These are phyloP conservation scores for Neomicropteryx cornuta DNA, from an alignment of 1,140 invertebrate species.

Conservation along the genomic window DNA sequence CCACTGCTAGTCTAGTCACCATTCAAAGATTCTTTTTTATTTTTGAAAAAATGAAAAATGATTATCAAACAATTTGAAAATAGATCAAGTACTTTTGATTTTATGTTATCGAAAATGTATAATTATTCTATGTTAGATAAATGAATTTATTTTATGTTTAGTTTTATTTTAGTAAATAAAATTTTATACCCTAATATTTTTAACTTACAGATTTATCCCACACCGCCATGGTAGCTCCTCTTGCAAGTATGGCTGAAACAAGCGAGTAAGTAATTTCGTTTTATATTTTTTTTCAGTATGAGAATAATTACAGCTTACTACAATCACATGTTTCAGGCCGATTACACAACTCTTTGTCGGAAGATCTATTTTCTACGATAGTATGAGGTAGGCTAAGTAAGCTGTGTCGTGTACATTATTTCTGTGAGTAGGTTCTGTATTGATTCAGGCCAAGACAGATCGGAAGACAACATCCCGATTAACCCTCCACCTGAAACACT, in stretches of 20 bases:
- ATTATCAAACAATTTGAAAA: not conserved
- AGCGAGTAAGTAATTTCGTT: slow-evolving; percentile 40
- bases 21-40: no score
- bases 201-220: no score
- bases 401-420: not conserved
- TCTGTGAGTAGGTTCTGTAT: not conserved
- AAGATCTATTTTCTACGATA: not conserved
- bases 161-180: slow-evolving; percentile 30
- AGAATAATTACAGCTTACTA: slow-evolving; percentile 1
- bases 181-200: no score
- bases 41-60: not conserved
- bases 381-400: not conserved
- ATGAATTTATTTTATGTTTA: slow-evolving; percentile 18
- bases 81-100: not conserved
- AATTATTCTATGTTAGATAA: not conserved
- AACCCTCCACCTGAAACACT: no score
- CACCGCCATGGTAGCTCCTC: slow-evolving; percentile 41
- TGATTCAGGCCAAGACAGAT: not conserved
- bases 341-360: not conserved
- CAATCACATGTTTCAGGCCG: no score
- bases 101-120: not conserved
- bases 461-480: no score
- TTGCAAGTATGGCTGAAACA: slow-evolving; percentile 47
- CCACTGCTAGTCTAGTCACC: no score
- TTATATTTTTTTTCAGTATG: slow-evolving; percentile 3